phyloP scores from a whole-genome alignment of 1,140 invertebrate species.

The Listronotus bonariensis region DNA sequence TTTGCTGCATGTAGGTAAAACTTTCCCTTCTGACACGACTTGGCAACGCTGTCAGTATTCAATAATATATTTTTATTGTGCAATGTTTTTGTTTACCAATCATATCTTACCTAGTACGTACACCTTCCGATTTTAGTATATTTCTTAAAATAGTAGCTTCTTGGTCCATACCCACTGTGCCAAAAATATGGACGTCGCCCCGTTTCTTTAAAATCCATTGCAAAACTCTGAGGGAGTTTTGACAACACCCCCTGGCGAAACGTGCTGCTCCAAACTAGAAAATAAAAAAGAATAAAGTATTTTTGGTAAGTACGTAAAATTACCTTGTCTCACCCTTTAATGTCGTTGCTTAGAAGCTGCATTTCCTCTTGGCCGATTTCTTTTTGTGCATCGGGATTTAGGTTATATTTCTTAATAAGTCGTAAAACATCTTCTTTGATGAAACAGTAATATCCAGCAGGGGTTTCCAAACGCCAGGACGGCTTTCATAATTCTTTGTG shows the following conservation, averaged over 20 bases:
- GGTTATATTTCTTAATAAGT: slow-evolving; percentile 63
- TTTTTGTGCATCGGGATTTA: slow-evolving; percentile 58
- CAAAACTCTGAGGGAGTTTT: slow-evolving; percentile 60
- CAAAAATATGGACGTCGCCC: slow-evolving; percentile 55
- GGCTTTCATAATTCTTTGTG: slow-evolving; percentile 28
- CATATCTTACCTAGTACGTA: slow-evolving; percentile 53
- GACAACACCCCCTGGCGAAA: slow-evolving; percentile 57
- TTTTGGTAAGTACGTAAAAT: no score
- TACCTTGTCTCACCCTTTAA: slow-evolving; percentile 40
- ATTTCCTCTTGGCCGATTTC: slow-evolving; percentile 55
- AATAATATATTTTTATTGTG: not conserved
- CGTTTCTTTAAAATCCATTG: slow-evolving; percentile 58
- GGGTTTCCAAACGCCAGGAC: slow-evolving; percentile 66
- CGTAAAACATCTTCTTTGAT: slow-evolving; percentile 53
- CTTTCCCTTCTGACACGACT: not conserved
- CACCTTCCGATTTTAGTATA: slow-evolving; percentile 55
- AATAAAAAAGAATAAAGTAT: no score
- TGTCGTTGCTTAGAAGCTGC: slow-evolving; percentile 42
- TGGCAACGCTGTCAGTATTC: no score
- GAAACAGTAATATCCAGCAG: slow-evolving; percentile 66
- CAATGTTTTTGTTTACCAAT: slow-evolving; percentile 5
- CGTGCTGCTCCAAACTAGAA: no score
- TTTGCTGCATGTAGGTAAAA: no score
- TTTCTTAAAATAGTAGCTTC: slow-evolving; percentile 55
- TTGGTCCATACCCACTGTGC: slow-evolving; percentile 58